Evolutionary conservation across 2,888 invertebrate species (phyloP).

Genomic region (Pegoplata infirma): DNA sequence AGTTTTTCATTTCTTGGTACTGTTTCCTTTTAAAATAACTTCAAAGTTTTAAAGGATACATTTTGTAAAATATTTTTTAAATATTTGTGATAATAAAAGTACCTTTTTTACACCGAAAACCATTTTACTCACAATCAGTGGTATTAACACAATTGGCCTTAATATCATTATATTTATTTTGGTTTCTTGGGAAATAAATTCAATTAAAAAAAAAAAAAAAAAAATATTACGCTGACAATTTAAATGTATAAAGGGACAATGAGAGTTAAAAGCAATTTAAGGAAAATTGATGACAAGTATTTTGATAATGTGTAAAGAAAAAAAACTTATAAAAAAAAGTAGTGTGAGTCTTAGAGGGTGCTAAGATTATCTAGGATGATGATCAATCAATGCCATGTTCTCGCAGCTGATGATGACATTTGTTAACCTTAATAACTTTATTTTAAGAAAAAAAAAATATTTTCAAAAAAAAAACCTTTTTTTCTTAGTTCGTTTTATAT

Average conservation of each 20-base stretch:
- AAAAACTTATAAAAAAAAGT: background rate
- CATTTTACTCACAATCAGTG: no score
- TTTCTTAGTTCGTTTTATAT: background rate
- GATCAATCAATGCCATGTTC: constrained; percentile 34
- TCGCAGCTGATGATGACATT: constrained; percentile 21
- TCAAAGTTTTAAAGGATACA: no score
- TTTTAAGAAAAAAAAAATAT: background rate
- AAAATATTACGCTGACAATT: background rate
- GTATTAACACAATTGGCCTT: no score
- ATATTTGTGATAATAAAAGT: no score
- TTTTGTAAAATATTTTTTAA: no score
- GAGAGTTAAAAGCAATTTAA: background rate
- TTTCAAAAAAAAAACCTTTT: background rate
- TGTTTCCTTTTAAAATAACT: no score
- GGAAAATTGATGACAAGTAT: constrained; percentile 36
- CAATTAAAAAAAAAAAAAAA: no score
- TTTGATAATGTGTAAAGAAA: constrained; percentile 28
- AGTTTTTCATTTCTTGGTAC: no score
- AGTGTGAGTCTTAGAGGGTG: background rate
- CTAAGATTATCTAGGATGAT: background rate
- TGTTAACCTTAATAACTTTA: constrained; percentile 30
- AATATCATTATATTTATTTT: no score
- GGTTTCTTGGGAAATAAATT: no score
- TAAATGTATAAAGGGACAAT: background rate
- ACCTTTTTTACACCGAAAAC: no score